Evolutionary conservation across 2,888 invertebrate species (phyloP), one percentile per base, ranked within the genome.

Genomic region (Coelopa pilipes): DNA sequence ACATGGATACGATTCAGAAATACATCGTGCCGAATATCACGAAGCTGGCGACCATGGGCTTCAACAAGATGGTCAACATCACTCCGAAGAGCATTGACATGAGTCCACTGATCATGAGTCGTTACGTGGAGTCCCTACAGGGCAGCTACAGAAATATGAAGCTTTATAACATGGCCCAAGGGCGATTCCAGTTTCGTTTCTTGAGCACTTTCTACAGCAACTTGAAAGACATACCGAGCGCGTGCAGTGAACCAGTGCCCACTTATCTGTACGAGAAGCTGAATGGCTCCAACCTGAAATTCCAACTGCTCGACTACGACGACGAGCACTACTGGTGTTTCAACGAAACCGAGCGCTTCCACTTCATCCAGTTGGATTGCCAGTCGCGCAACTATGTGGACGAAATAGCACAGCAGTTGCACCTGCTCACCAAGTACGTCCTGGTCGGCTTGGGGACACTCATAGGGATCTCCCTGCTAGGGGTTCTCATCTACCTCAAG

Each of bases 401-500:
- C 7, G 78, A 80, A 50, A 21, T 65, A 0, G 76, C 79, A 1
- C 10, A 76, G 3, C 67, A 81, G 53, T 59, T 86, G 47, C 78
- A 79, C 11, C 73, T 75, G 13, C 49, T 80, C 0, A 81, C 82
- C 0, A 80, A 68, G 0, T 79, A 78, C 34, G 75, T 84, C 10
- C 75, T 82, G 7, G 77, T 74, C 11, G 77, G 77, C 1, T 45
- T 83, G 4, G 79, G 79, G 7, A 74, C 77, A 13, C 17, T 85
- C 10, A 19, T 83, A 15, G 79, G 78, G 0, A 2, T 82, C 0
- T 75, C 72, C 0, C 74, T 81, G 15, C 47, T 83, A 1, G 79
- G 80, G 10, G 70, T 82, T 9, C 66, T 88, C 0, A 78, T 88
- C 9, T 89, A 89, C 74, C 82, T 89, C 69, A 90, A 91, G 76